These are phyloP conservation scores for Neodontobutis hainanensis DNA, from an alignment of 2,113 vertebrate genomes.

Conservation along the genomic window DNA sequence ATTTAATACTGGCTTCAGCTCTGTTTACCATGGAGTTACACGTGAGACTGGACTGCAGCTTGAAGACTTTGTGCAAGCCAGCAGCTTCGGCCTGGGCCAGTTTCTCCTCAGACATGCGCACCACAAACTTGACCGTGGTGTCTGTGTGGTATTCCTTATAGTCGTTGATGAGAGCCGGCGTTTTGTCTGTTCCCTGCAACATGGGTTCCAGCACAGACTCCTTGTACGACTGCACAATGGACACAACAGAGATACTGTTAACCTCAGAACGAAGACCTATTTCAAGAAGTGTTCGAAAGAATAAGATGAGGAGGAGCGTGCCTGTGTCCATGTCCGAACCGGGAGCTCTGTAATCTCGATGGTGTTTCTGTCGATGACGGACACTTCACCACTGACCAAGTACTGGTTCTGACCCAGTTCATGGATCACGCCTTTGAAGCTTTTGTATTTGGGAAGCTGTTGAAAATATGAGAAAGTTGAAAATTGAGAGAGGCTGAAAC, in stretches of 20 bases:
- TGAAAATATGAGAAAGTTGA: constrained; percentile 1
- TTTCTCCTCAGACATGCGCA: constrained; percentile 98
- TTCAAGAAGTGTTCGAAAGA: no score
- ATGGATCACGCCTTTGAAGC: constrained; percentile 94
- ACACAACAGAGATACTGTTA: not conserved
- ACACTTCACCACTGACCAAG: constrained; percentile 95
- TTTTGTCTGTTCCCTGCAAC: constrained; percentile 96
- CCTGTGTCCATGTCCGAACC: constrained; percentile 98
- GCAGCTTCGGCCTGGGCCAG: constrained; percentile 95
- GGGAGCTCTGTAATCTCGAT: constrained; percentile 98
- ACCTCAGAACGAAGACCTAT: not conserved
- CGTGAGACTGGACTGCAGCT: constrained; percentile 96
- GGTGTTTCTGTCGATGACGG: constrained; percentile 93
- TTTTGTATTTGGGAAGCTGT: constrained; percentile 98
- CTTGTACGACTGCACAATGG: constrained; percentile 87
- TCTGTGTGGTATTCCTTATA: constrained; percentile 99
- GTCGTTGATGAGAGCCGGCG: constrained; percentile 92
- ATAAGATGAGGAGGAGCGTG: constrained; percentile 46
- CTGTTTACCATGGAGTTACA: constrained; percentile 96
- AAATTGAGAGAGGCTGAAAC: not conserved
- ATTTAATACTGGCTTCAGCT: not conserved
- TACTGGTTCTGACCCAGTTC: constrained; percentile 97
- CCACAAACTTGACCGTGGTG: constrained; percentile 95
- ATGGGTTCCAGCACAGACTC: constrained; percentile 98
- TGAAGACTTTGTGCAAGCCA: constrained; percentile 98